Evolutionary conservation across 1,140 invertebrate genomes (phyloP).

Genomic region (Drosophila truncata): DNA sequence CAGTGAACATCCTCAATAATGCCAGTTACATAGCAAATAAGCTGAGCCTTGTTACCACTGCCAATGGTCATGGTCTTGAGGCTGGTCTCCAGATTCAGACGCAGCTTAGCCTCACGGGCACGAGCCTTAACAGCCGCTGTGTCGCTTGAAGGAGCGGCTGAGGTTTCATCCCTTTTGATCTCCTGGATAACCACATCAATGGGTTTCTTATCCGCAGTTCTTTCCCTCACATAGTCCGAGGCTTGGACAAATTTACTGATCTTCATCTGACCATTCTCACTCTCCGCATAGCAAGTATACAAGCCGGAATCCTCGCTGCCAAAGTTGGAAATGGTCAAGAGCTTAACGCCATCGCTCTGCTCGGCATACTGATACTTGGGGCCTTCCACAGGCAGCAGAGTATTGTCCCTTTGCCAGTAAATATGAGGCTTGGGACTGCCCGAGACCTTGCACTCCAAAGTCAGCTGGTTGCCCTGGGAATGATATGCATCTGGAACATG

Average conservation of each 20-base stretch:
- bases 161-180: constrained; percentile 23
- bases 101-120: constrained; percentile 67
- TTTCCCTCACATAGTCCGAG: constrained; percentile 66
- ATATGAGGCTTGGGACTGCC: constrained; percentile 86
- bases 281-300: constrained; percentile 82
- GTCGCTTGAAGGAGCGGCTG: neutral
- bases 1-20: constrained; percentile 80
- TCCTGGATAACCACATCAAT: constrained; percentile 54
- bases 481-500: constrained; percentile 79
- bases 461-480: constrained; percentile 70
- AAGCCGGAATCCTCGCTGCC: constrained; percentile 64
- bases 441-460: constrained; percentile 80
- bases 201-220: constrained; percentile 53
- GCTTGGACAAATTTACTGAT: constrained; percentile 82
- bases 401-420: constrained; percentile 93
- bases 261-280: constrained; percentile 81
- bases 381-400: constrained; percentile 85
- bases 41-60: constrained; percentile 78
- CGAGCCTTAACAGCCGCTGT: constrained; percentile 49
- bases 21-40: constrained; percentile 79
- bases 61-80: constrained; percentile 80
- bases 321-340: constrained; percentile 70
- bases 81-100: constrained; percentile 67
- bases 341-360: constrained; percentile 62
- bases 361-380: constrained; percentile 86